Base-by-base conservation (phyloP, 2,888 invertebrate species). In the Sphaerophoria taeniata region DNA sequence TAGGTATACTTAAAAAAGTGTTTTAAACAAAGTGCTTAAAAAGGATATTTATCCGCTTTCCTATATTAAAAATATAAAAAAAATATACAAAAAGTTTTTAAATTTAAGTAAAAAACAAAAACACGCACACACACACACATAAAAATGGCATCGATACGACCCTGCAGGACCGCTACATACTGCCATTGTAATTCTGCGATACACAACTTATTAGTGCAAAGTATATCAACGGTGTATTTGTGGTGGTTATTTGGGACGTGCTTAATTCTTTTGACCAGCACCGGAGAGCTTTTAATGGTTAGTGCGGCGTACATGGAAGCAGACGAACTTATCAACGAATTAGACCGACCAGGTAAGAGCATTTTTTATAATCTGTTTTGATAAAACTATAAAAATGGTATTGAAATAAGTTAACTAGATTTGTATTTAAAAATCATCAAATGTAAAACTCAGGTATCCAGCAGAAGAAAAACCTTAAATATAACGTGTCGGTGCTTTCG, bases 241-340 rank as follows among this genome's bases (percentile, higher is more conserved):
- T 89, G 90, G 88, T 91, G 91, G 90, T 85, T 90, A 72, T 89
- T 90, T 84, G 90, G 90, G 67, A 89, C 90, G 74, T 89, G 89
- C 83, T 89, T 90, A 88, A 88, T 88, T 53, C 88, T 89, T 77
- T 88, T 89, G 71, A 89, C 89, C 84, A 90, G 89, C 82, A 88
- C 88, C 61, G 87, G 88, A 39, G 88, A 88, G 70, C 85, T 88
- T 76, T 77, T 85, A 70, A 83, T 88, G 76, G 90, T 89, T 58
- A 85, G 84, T 16, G 89, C 89, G 74, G 89, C 92, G 7, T 92
- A 92, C 87, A 89, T 92, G 82, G 92, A 92, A 87, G 90, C 92
- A 75, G 92, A 92, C 87, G 92, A 92, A 88, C 90, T 92, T 67
- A 92, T 92, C 88, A 92, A 92, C 88, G 92, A 92, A 88, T 89